Evolutionary conservation across 2,888 invertebrate species (phyloP).

Genomic region (Monopis laevigella): DNA sequence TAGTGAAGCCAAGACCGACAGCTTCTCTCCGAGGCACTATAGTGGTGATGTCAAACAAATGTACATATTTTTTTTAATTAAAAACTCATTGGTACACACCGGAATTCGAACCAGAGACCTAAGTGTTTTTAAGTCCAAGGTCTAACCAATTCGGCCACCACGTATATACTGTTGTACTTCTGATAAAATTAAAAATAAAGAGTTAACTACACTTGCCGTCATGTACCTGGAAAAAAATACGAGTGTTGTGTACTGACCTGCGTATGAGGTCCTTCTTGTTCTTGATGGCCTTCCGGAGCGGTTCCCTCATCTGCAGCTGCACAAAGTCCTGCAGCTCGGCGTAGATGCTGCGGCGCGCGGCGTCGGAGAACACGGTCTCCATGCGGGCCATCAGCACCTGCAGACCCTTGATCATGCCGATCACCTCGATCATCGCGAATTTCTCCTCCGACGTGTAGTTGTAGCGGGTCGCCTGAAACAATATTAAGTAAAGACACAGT

Average conservation of each 20-base stretch:
- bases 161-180: too few relatives aligned
- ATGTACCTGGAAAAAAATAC: too few relatives aligned
- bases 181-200: too few relatives aligned
- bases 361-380: conserved; percentile 94
- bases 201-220: too few relatives aligned
- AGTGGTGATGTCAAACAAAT: too few relatives aligned
- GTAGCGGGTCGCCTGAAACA: conserved; percentile 86
- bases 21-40: too few relatives aligned
- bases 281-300: conserved; percentile 94
- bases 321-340: conserved; percentile 97
- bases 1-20: too few relatives aligned
- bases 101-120: too few relatives aligned
- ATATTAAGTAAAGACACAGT: not conserved
- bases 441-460: conserved; percentile 98
- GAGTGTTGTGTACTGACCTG: conserved; percentile 46
- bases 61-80: too few relatives aligned
- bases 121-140: too few relatives aligned
- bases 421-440: conserved; percentile 96
- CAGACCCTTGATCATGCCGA: conserved; percentile 98
- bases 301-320: conserved; percentile 88
- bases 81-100: too few relatives aligned
- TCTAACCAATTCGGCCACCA: too few relatives aligned
- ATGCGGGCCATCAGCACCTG: conserved; percentile 97
- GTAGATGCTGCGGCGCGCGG: conserved; percentile 91
- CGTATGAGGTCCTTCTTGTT: conserved; percentile 96